phyloP scores from a whole-genome alignment of 23 tunicate genomes.

The Corella eumyota region DNA sequence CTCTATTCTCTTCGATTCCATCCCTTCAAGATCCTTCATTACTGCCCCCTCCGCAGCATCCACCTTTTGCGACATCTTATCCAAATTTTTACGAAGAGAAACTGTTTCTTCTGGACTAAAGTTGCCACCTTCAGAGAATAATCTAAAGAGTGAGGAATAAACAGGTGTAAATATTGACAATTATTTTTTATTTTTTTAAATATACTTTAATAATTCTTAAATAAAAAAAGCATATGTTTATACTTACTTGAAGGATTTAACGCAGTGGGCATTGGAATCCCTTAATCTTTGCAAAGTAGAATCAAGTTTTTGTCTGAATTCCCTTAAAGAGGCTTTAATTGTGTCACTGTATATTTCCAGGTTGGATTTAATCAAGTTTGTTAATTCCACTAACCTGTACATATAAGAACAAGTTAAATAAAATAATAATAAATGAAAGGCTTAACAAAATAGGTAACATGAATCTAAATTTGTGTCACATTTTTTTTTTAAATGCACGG shows the following conservation, averaged over 20 bases:
- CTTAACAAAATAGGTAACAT: no score
- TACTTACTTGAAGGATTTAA: slow-evolving; percentile 73
- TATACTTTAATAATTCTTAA: no score
- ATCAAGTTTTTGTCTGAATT: slow-evolving; percentile 59
- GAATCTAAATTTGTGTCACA: no score
- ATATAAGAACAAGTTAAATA: no score
- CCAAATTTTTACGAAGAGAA: slow-evolving; percentile 57
- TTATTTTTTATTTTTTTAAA: no score
- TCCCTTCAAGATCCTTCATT: slow-evolving; percentile 81
- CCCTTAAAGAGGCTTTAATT: slow-evolving; percentile 55
- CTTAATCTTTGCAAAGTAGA: slow-evolving; percentile 44
- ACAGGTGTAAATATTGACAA: no score
- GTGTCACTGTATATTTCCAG: slow-evolving; percentile 46
- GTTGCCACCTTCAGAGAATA: slow-evolving; percentile 89
- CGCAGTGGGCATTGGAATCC: slow-evolving; percentile 74
- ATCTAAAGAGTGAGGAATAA: slow-evolving; percentile 13
- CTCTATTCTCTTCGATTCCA: slow-evolving; percentile 76
- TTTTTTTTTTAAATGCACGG: no score
- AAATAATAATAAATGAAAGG: no score
- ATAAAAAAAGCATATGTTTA: no score
- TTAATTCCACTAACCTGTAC: slow-evolving; percentile 41
- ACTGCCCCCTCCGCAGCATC: slow-evolving; percentile 73
- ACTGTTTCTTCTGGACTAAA: slow-evolving; percentile 81
- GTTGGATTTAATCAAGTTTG: slow-evolving; percentile 31
- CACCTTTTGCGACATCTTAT: slow-evolving; percentile 60